Conservation (phyloP, 2,113 vertebrate genomes). For the Smithornis capensis region DNA sequence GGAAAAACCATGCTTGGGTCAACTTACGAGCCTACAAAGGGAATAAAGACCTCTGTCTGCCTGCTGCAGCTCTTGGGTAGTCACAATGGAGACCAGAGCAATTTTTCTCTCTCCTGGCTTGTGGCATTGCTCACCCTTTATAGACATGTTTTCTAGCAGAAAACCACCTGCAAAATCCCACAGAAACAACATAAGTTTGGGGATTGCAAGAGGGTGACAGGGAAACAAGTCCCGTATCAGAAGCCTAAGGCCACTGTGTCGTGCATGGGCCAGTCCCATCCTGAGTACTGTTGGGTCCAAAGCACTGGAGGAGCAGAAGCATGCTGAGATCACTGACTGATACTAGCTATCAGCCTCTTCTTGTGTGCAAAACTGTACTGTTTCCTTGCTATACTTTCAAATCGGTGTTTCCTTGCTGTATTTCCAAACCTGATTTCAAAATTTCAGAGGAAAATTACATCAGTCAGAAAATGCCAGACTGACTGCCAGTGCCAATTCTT, state of each 20-base stretch:
- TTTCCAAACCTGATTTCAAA: conserved; percentile 3
- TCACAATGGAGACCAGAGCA: background rate
- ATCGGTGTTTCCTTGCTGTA: background rate
- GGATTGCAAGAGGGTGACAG: background rate
- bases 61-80: background rate
- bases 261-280: fast-evolving
- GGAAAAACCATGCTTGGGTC: background rate
- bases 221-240: background rate
- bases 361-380: background rate
- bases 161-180: background rate
- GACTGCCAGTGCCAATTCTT: background rate
- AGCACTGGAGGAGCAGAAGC: background rate
- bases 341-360: background rate
- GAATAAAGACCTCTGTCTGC: background rate
- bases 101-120: background rate
- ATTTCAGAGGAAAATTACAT: background rate
- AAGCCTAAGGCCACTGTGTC: fast-evolving
- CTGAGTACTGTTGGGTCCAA: background rate
- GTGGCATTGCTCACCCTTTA: background rate
- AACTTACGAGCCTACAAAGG: background rate
- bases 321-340: background rate
- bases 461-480: background rate
- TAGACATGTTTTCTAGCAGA: background rate
- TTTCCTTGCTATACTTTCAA: background rate
- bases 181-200: background rate